Evolutionary conservation across 2,797 vertebrate genomes (phyloP), one percentile per base, ranked within the genome.

Genomic region (Ispidina picta): DNA sequence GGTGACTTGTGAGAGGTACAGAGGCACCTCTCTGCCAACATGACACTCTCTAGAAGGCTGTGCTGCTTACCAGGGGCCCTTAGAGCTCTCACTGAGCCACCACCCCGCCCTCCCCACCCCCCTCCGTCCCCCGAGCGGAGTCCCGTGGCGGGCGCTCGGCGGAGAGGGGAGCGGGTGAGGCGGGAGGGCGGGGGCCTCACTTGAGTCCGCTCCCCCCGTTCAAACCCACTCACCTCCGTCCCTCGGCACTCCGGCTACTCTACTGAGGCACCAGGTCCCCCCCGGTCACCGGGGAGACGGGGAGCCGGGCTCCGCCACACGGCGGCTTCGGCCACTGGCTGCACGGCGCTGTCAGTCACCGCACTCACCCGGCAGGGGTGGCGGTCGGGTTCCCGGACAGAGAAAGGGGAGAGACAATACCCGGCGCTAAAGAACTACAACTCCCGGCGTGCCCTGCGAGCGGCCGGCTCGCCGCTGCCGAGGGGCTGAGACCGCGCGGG

Each of bases 341-440:
- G 92, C 86, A 9, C 16, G 77, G 65, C 73, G 86, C 93, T 93
- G 95, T 94, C 95, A 96, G 37, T 96, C 95, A 95, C 37, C 21
- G 84, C 80, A 19, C 86, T 84, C 93, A 65, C 78, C 89, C 89
- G 87, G 93, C 87, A 68, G 80, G 92, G 86, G 76, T 88, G 94
- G 94, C 90, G 69, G 82, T 60, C 86, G 91, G 91, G 75, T 75
- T 85, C 81, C 88, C 76, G 92, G 89, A 89, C 92, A 88, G 88
- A 90, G 91, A 87, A 65, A 66, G 63, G 86, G 90, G 91, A 93
- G 89, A 96, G 90, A 96, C 95, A 96, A 96, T 96, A 68, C 90
- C 88, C 77, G 3, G 63, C 8, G 22, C 33, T 37, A 3, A 6
- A 21, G 92, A 66, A 94, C 94, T 95, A 92, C 94, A 86, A 1